Evolutionary conservation across 1,140 invertebrate genomes (phyloP).

Genomic region (Odontomachus brunneus): DNA sequence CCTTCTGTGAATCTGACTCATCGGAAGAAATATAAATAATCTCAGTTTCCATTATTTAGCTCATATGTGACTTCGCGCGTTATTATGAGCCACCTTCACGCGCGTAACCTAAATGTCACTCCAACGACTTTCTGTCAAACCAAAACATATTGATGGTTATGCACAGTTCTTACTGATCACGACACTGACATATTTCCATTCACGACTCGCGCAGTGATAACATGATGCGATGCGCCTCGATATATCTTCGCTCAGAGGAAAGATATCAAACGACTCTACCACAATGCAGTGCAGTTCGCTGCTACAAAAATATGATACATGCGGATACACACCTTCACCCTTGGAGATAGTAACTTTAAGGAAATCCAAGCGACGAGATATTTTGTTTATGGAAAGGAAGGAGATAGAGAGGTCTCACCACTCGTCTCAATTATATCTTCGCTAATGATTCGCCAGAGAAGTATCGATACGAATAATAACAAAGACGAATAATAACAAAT

Average conservation of each 20-base stretch:
- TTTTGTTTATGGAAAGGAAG: neutral
- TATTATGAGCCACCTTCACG: neutral
- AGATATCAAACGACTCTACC: neutral
- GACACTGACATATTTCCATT: neutral
- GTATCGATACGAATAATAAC: neutral
- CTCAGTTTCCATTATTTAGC: constrained; percentile 39
- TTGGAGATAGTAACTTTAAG: constrained; percentile 42
- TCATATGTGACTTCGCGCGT: neutral
- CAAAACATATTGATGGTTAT: constrained; percentile 9
- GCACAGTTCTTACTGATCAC: neutral
- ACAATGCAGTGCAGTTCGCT: neutral
- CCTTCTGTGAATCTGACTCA: constrained; percentile 57
- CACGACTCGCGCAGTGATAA: neutral
- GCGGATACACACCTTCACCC: neutral
- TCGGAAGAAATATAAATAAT: constrained; percentile 73
- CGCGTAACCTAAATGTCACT: neutral
- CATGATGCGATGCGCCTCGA: too few relatives aligned
- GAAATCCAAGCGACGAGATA: neutral
- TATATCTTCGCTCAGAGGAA: neutral
- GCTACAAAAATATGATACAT: neutral
- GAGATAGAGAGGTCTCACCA: neutral
- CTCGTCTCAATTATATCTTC: neutral
- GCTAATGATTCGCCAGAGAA: neutral
- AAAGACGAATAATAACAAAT: too few relatives aligned
- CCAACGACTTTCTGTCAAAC: constrained; percentile 14